Base-by-base conservation (phyloP, 2,888 invertebrate genomes). In the Hydriomena furcata region DNA sequence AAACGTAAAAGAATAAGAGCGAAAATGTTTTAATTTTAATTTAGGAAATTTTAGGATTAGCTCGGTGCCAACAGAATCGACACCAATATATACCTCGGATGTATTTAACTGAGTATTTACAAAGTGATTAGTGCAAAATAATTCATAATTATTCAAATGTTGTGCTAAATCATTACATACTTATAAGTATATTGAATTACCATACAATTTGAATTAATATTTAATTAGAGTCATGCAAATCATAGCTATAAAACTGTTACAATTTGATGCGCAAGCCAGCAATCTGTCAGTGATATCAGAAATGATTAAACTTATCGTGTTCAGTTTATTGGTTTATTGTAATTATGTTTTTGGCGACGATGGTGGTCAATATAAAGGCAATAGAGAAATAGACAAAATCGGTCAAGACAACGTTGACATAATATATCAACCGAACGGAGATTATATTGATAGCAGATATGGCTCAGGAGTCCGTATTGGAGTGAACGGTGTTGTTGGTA, bases 141-240 rank as follows among this genome's bases (percentile, higher is more conserved):
- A n/a, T n/a, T n/a, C n/a, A n/a, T n/a, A n/a, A n/a, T n/a, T n/a
- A n/a, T n/a, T n/a, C n/a, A n/a, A n/a, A n/a, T n/a, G n/a, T n/a
- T n/a, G n/a, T n/a, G n/a, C n/a, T n/a, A n/a, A n/a, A n/a, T n/a
- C n/a, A n/a, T n/a, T n/a, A n/a, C n/a, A n/a, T n/a, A n/a, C n/a
- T n/a, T n/a, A n/a, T n/a, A n/a, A n/a, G n/a, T n/a, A n/a, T n/a
- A n/a, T n/a, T n/a, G n/a, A n/a, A n/a, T n/a, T n/a, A n/a, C n/a
- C n/a, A n/a, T n/a, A 31, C 31, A 21, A 47, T 12, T 20, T 11
- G 20, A 32, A 47, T 45, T 37, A 31, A 10, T 31, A 45, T 28
- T 10, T 24, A 36, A 44, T 47, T 47, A 36, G 7, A 34, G 11
- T 1, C 47, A 48, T 48, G 47, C 47, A 48, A 35, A 10, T 35